Evolutionary conservation across 1,140 invertebrate species (phyloP).

Genomic region (Procambarus virginalis): DNA sequence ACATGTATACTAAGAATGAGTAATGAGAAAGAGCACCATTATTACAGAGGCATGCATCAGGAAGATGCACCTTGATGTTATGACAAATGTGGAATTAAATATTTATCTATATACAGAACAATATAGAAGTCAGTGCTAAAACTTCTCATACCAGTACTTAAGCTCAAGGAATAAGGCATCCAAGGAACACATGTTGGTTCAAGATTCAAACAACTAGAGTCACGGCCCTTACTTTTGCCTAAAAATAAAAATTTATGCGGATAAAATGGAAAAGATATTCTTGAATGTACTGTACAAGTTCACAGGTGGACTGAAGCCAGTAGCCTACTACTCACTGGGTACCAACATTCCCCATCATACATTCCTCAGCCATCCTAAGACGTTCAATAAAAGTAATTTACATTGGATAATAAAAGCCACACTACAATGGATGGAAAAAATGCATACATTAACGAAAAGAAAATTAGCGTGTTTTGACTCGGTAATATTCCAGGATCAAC

Average conservation of each 20-base stretch:
- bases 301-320: no score
- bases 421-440: no score
- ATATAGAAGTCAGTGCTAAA: neutral
- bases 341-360: no score
- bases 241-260: neutral
- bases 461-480: no score
- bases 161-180: constrained; percentile 17
- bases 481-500: no score
- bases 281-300: neutral
- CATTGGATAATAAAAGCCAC: no score
- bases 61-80: neutral
- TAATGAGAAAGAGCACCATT: neutral
- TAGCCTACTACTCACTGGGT: no score
- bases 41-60: neutral
- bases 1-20: neutral
- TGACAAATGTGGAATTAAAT: neutral
- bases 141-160: neutral
- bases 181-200: neutral
- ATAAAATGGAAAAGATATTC: neutral
- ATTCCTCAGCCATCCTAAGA: no score
- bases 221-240: no score
- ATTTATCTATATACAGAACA: neutral
- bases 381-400: no score
- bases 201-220: neutral
- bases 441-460: no score